A percentile compares a stretch with the other conserved stretches of the same genome.
Evolutionary conservation across 2,113 vertebrate genomes (phyloP).

Genomic region (Chamaetylas fuelleborni): DNA sequence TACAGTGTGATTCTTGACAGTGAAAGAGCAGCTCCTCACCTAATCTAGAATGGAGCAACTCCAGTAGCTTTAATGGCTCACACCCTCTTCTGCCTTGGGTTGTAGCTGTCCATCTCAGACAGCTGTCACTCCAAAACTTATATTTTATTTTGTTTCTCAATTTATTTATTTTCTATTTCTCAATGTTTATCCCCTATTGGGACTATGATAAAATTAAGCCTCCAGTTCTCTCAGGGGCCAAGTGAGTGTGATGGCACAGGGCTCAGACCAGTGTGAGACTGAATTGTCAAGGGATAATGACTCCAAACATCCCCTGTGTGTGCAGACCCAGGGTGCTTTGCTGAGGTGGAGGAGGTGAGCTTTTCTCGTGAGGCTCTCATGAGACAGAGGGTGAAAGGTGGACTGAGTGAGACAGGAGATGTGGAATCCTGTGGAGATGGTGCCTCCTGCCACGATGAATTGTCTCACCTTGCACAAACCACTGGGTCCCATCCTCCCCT

Average conservation of each 20-base stretch:
- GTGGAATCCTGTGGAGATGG: no score
- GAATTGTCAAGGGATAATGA: not conserved
- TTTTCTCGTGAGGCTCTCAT: accelerated
- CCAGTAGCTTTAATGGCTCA: not conserved
- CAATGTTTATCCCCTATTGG: not conserved
- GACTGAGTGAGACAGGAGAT: not conserved
- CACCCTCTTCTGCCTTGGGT: not conserved
- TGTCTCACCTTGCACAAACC: not conserved
- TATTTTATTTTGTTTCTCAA: not conserved
- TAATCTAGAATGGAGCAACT: not conserved
- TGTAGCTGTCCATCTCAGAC: not conserved
- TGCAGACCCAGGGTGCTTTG: no score
- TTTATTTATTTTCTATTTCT: not conserved
- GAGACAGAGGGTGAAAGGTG: not conserved
- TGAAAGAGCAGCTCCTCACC: not conserved
- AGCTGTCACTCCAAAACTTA: not conserved
- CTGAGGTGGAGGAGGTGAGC: not conserved
- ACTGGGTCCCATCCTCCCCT: not conserved
- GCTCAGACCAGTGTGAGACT: not conserved
- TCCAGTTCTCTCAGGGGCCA: accelerated
- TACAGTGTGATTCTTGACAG: not conserved
- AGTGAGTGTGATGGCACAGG: accelerated
- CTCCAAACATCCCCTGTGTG: not conserved
- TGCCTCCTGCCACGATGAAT: accelerated
- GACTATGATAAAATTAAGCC: not conserved